phyloP scores from a whole-genome alignment of 2,113 vertebrate species.

The Craseonycteris thonglongyai region DNA sequence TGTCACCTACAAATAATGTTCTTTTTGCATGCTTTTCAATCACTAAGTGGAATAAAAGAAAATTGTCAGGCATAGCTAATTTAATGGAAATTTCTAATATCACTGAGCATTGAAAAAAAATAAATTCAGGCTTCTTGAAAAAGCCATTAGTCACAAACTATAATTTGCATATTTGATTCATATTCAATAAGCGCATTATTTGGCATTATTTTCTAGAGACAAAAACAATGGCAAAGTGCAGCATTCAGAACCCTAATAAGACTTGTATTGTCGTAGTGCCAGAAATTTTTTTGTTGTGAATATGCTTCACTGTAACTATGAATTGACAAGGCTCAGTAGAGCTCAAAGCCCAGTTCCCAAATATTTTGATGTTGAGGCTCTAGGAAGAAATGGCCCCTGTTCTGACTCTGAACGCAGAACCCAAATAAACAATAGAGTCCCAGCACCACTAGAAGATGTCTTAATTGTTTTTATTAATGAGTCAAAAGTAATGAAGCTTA shows the following conservation, averaged over 20 bases:
- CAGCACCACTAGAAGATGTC: neutral
- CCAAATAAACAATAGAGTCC: constrained; percentile 50
- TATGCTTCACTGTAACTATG: neutral
- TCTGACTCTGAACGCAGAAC: constrained; percentile 1
- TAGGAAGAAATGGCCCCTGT: constrained; percentile 40
- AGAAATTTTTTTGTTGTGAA: constrained; percentile 22
- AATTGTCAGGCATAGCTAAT: neutral
- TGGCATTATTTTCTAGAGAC: neutral
- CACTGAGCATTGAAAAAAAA: neutral
- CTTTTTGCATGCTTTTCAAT: neutral
- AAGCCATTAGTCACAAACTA: neutral
- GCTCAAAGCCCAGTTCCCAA: constrained; percentile 8
- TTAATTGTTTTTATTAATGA: constrained; percentile 52
- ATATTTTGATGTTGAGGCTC: constrained; percentile 22
- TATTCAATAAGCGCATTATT: neutral
- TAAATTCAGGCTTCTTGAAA: neutral
- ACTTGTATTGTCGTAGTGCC: neutral
- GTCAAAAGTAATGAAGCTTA: constrained; percentile 29
- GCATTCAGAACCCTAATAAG: neutral
- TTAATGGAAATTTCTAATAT: neutral
- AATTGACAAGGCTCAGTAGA: constrained; percentile 12
- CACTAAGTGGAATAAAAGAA: neutral
- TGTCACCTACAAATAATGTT: neutral
- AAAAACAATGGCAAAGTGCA: neutral
- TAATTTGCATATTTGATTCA: neutral